Base-by-base conservation (phyloP, 2,113 vertebrate species). In the Epinephelus fuscoguttatus region DNA sequence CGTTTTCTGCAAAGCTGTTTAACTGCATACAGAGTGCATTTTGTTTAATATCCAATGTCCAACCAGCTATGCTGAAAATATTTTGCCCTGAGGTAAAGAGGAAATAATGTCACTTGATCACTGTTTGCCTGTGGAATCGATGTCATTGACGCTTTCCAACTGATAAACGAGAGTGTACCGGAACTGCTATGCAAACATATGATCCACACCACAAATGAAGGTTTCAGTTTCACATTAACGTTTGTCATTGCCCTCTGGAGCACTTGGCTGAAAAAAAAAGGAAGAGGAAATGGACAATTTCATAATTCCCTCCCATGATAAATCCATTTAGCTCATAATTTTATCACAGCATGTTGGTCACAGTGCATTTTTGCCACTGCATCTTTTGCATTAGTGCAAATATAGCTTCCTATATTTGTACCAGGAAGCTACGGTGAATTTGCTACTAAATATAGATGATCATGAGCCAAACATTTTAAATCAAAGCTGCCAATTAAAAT, bases 71-170 rank as follows among this genome's bases (percentile, higher is more conserved):
- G 66, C 56, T 70, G 66, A 71, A 80, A 76, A 84, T 83, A 78
- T 73, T 59, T 81, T 42, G 40, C 66, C 76, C 59, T 8, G 9
- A 71, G 74, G 72, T 81, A 50, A 64, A 79, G 59, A 74, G 14
- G 56, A 61, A 85, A 61, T 62, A 0, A 49, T 69, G 68, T 87
- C 84, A 80, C 81, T 84, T 91, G 85, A 91, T 90, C 86, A 80
- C 47, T 4, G 63, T 70, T 74, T 74, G 55, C 64, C 42, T 33
- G 21, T 73, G 63, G 6, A 77, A 82, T 87, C 84, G 18, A 91
- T 88, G 67, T 64, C 37, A 70, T 56, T 72, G 77, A 89, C 30
- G 6, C 15, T 1, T 73, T 70, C 52, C 23, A 40, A 40, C 47
- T 73, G 61, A 90, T 57, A 47, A 82, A 91, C 3, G 53, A 75